These are phyloP conservation scores for Hoplodrina blanda DNA, from an alignment of 2,888 invertebrate species.

Conservation along the genomic window DNA sequence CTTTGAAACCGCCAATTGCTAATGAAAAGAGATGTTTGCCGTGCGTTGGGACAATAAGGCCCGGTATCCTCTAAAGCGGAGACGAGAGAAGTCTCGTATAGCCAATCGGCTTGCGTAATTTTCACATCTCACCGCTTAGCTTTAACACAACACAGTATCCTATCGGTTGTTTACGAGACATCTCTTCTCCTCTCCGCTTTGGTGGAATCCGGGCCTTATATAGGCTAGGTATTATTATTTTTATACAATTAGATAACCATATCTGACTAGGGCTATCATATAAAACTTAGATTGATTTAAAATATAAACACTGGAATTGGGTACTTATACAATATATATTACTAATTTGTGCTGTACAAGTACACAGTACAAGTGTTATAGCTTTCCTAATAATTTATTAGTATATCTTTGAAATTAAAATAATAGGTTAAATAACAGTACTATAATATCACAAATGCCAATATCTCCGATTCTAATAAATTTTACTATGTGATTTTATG, in stretches of 20 bases:
- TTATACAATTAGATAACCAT: constrained; percentile 23
- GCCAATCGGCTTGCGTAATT: no score
- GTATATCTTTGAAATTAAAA: constrained; percentile 15
- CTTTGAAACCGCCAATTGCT: no score
- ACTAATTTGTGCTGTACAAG: constrained; percentile 12
- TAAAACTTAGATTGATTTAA: constrained; percentile 3
- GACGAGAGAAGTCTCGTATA: no score
- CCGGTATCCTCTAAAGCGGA: no score
- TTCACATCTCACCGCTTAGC: no score
- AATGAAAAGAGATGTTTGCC: background rate
- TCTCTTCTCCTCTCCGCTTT: no score
- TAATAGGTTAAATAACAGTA: constrained; percentile 13
- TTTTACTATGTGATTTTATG: constrained; percentile 6
- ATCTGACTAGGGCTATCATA: constrained; percentile 19
- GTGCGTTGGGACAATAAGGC: background rate
- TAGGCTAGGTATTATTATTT: background rate
- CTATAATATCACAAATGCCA: constrained; percentile 61
- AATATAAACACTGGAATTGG: background rate
- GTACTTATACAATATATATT: background rate
- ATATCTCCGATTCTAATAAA: constrained; percentile 7
- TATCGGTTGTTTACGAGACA: no score
- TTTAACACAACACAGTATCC: no score
- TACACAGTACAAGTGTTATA: constrained; percentile 19
- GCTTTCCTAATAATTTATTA: constrained; percentile 7
- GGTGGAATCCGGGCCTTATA: no score